phyloP scores from a whole-genome alignment of 2,113 vertebrate genomes.

The Cyprinodon brontotheroides region DNA sequence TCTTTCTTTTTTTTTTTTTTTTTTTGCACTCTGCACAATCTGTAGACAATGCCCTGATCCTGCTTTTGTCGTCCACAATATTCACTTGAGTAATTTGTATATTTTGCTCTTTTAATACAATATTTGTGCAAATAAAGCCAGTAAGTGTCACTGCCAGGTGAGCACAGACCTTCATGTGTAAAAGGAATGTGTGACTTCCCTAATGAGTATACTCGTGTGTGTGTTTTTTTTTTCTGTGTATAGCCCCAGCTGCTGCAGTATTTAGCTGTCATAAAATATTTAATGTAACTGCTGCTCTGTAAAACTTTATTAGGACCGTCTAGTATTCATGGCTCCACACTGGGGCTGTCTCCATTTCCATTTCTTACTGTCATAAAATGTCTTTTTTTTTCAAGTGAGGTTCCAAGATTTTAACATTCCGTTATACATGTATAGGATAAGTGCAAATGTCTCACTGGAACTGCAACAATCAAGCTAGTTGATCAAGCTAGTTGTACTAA shows the following conservation, averaged over 20 bases:
- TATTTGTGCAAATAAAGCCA: slow-evolving; percentile 31
- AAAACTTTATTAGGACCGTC: slow-evolving; percentile 14
- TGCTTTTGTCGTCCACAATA: slow-evolving; percentile 13
- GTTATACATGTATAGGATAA: background rate
- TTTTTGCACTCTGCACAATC: slow-evolving; percentile 24
- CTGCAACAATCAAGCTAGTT: background rate
- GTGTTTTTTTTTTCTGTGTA: background rate
- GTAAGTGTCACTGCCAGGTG: slow-evolving; percentile 5
- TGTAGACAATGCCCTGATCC: slow-evolving; percentile 2
- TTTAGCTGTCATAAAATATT: slow-evolving; percentile 33
- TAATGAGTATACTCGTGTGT: slow-evolving; percentile 1
- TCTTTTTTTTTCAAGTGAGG: background rate
- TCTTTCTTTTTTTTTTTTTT: background rate
- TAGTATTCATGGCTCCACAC: background rate
- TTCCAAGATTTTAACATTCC: background rate
- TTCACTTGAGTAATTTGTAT: slow-evolving; percentile 27
- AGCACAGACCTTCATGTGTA: slow-evolving; percentile 11
- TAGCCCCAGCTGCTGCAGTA: slow-evolving; percentile 15
- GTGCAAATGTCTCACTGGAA: background rate
- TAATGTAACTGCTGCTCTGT: slow-evolving; percentile 18
- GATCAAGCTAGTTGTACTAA: background rate
- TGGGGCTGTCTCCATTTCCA: slow-evolving; percentile 3
- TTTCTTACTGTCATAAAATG: slow-evolving; percentile 3
- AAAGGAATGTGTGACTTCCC: slow-evolving; percentile 24
- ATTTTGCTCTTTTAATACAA: slow-evolving; percentile 25